These are phyloP conservation scores for Tursiops truncatus DNA, from an alignment of 2,113 vertebrate genomes.

Conservation along the genomic window DNA sequence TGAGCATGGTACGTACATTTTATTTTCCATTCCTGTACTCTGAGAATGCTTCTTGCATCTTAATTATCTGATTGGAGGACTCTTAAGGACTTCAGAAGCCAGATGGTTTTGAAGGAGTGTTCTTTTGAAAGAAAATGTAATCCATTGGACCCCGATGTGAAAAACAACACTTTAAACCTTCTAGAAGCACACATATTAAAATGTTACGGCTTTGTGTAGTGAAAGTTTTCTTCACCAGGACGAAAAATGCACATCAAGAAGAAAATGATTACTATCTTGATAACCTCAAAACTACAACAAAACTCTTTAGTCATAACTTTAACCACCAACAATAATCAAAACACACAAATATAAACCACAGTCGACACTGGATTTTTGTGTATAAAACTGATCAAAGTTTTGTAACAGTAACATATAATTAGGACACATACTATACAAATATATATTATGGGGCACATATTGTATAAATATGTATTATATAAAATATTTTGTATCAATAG, in stretches of 20 bases:
- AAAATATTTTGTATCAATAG: neutral
- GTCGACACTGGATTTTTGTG: neutral
- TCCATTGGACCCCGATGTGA: too few relatives aligned
- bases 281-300: neutral
- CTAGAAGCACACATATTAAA: neutral
- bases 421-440: neutral
- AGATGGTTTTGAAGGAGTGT: neutral
- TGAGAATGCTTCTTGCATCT: neutral
- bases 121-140: neutral
- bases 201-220: neutral
- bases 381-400: neutral
- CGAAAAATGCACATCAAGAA: neutral
- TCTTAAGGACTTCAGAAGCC: neutral
- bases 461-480: neutral
- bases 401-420: neutral
- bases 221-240: neutral
- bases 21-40: neutral
- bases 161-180: neutral
- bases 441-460: neutral
- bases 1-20: neutral
- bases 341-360: neutral
- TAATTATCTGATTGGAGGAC: neutral
- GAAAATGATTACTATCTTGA: neutral
- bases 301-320: neutral
- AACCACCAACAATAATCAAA: neutral